Percentiles rank a stretch among this genome's conserved stretches.
Evolutionary conservation across 2,888 invertebrate genomes (phyloP).

Genomic region (Drosophila rubida): DNA sequence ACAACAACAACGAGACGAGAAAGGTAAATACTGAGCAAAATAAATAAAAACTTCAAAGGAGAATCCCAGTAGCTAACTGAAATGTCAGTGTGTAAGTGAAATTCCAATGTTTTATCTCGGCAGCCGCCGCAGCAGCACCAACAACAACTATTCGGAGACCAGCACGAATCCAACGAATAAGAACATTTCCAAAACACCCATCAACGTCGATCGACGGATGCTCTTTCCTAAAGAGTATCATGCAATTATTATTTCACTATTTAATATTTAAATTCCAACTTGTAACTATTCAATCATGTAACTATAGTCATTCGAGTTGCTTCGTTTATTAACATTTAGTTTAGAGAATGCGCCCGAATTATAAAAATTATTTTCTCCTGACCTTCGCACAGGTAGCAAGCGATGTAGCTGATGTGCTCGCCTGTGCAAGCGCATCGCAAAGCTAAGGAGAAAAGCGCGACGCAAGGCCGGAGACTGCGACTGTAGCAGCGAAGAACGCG

Average conservation of each 20-base stretch:
- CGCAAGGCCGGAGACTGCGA: constrained; percentile 59
- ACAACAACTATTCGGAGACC: constrained; percentile 58
- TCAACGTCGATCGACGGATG: constrained; percentile 16
- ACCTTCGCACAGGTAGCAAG: constrained; percentile 15
- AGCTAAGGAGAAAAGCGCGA: constrained; percentile 64
- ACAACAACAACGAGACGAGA: constrained; percentile 45
- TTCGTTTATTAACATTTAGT: no score
- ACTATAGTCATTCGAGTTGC: no score
- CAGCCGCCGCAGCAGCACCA: constrained; percentile 36
- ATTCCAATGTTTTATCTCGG: constrained; percentile 75
- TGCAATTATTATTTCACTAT: no score
- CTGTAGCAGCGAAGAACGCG: constrained; percentile 48
- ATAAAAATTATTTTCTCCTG: background rate
- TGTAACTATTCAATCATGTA: no score
- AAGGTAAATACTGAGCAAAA: constrained; percentile 71
- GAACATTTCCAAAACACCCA: constrained; percentile 26
- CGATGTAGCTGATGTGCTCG: constrained; percentile 35
- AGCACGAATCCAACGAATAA: constrained; percentile 49
- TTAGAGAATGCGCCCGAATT: no score
- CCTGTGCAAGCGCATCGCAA: constrained; percentile 32
- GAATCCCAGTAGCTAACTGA: constrained; percentile 81
- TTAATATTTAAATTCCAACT: no score
- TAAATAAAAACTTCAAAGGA: constrained; percentile 72
- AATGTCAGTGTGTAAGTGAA: constrained; percentile 68
- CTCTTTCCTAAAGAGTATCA: constrained; percentile 19